Conservation (phyloP, 2,113 vertebrate genomes). For the Siniperca knerii region DNA sequence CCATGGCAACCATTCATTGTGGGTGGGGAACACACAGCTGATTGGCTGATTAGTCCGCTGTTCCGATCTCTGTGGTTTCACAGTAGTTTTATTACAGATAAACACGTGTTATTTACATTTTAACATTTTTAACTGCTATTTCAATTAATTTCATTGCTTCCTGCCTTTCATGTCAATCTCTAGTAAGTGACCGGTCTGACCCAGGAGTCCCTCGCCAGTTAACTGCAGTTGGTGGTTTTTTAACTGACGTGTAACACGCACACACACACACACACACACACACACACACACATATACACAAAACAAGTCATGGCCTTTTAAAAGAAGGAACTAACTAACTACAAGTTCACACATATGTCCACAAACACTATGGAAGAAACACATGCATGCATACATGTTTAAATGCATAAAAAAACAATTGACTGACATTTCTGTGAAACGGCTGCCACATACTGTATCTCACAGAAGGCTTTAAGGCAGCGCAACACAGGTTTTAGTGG, state of each 20-base stretch:
- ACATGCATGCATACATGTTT: neutral
- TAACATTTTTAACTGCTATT: neutral
- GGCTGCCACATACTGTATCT: neutral
- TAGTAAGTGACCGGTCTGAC: neutral
- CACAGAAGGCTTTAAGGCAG: neutral
- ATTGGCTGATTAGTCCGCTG: neutral
- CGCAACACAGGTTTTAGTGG: neutral
- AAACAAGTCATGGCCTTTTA: neutral
- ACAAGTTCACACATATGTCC: neutral
- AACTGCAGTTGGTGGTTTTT: neutral
- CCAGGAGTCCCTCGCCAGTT: neutral
- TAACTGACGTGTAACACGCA: neutral
- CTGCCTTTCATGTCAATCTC: neutral
- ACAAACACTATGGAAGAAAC: neutral
- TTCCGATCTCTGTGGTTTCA: neutral
- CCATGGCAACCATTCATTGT: neutral
- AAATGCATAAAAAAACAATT: neutral
- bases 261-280: neutral
- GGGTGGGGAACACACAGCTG: neutral
- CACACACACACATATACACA: neutral
- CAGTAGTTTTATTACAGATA: neutral
- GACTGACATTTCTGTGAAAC: neutral
- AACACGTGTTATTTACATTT: neutral
- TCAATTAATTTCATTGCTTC: neutral
- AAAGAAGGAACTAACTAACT: neutral